Conservation (phyloP, 2,888 invertebrate genomes). For the Cataglyphis livida region DNA sequence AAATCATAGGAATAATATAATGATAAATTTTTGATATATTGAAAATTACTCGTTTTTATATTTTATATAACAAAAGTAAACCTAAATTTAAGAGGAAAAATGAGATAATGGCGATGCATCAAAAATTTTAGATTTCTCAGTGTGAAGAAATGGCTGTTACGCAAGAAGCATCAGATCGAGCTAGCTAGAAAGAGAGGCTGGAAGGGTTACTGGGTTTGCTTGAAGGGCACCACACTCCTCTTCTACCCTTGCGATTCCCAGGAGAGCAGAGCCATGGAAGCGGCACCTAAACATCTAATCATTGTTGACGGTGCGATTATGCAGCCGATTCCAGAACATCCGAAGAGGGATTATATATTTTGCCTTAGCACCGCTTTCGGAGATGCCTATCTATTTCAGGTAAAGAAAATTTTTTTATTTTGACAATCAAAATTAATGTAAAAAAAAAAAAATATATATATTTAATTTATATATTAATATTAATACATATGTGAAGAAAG, state of each 20-base stretch:
- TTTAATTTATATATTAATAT: not conserved
- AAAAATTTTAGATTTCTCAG: slow-evolving; percentile 93
- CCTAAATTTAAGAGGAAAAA: not conserved
- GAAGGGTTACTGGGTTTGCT: slow-evolving; percentile 99
- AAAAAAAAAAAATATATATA: not conserved
- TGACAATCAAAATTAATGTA: not conserved
- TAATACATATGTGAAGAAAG: not conserved
- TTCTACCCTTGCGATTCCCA: slow-evolving; percentile 98
- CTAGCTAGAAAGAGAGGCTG: slow-evolving; percentile 97
- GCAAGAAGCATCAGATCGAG: slow-evolving; percentile 98
- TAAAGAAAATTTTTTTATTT: slow-evolving; percentile 76
- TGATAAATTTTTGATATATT: not conserved
- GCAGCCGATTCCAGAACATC: slow-evolving; percentile 99
- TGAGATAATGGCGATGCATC: not conserved
- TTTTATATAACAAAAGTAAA: not conserved
- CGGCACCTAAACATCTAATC: slow-evolving; percentile 97
- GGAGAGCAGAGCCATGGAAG: slow-evolving; percentile 95
- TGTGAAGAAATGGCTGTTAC: slow-evolving; percentile 98
- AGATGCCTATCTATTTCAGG: slow-evolving; percentile 99
- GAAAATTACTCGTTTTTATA: not conserved
- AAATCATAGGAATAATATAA: not conserved
- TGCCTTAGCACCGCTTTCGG: slow-evolving; percentile 99
- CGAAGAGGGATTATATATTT: slow-evolving; percentile 98
- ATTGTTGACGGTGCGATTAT: slow-evolving; percentile 98
- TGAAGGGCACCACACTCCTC: slow-evolving; percentile 97